Conservation (phyloP, 2,113 vertebrate genomes). For the Pontoporia blainvillei region DNA sequence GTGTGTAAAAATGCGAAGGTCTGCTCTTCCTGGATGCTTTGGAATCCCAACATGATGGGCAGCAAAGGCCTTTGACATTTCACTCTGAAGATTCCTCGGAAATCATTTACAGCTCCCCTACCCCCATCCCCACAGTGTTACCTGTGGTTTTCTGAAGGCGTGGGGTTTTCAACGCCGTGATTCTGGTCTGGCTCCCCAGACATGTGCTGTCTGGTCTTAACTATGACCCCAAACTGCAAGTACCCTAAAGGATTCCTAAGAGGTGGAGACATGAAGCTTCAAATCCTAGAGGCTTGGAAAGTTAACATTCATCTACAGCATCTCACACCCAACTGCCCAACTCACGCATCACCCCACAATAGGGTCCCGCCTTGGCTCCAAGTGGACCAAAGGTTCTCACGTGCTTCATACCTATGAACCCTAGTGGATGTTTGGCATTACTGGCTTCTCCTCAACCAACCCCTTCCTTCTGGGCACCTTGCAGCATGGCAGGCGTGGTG, state of each 20-base stretch:
- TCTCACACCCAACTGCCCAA: not conserved
- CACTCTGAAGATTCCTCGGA: not conserved
- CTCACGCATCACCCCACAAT: rapidly evolving
- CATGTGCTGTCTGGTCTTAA: not conserved
- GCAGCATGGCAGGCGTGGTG: rapidly evolving
- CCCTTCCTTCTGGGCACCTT: not conserved
- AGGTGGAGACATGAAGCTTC: not conserved
- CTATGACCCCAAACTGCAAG: not conserved
- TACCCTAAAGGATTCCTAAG: not conserved
- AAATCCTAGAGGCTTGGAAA: not conserved
- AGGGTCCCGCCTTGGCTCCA: not conserved
- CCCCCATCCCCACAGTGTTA: rapidly evolving
- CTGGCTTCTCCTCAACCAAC: rapidly evolving
- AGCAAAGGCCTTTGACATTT: not conserved
- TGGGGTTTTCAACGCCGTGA: not conserved
- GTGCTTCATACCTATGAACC: rapidly evolving
- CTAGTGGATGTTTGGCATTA: not conserved
- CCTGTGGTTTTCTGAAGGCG: not conserved
- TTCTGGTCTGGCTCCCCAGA: not conserved
- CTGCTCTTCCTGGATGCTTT: not conserved
- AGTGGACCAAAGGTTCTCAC: not conserved
- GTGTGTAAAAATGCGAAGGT: too few relatives aligned
- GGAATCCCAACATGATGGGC: not conserved
- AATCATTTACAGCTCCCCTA: too few relatives aligned
- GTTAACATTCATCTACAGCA: not conserved